Base-by-base conservation (phyloP, 2,113 vertebrate genomes). In the Narcine bancroftii region DNA sequence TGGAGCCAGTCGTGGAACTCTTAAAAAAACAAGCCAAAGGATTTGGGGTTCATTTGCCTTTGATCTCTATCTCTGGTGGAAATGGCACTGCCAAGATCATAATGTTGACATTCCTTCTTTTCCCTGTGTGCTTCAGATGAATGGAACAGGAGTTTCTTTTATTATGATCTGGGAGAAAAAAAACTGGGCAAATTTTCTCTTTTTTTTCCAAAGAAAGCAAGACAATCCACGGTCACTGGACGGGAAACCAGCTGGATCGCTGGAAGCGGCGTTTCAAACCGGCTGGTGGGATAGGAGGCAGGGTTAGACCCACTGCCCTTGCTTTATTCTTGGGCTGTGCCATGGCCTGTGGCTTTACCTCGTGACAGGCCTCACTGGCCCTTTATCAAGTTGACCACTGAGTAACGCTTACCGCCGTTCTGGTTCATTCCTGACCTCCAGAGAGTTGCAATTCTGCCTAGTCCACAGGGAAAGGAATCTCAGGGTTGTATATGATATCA, bases 1-100 rank as follows among this genome's bases (percentile, higher is more conserved):
- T 87, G 81, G 50, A 60, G 81, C n/a, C 81, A 39, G 81, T 87
- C 81, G n/a, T 45, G 15, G 81, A 60, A n/a, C 36, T 13, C 60
- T 87, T 53, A 19, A 56, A 21, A 53, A 53, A 83, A 47, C 53
- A 87, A 87, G 81, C 81, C 81, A 87, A 87, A 87, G 81, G 81
- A 56, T 87, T n/a, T 87, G 56, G 81, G 53, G 81, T 87, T 87
- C 81, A 36, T 87, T 87, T 87, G 53, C 21, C 33, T 36, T 60
- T 87, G 81, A 87, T 87, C 53, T 36, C 33, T 87, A 87, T 87
- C 81, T 60, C 81, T 36, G 53, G 17, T 87, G 53, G 53, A 60
- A 87, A n/a, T 60, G 33, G n/a, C 7, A 60, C 21, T 87, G 81
- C 81, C 81, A 87, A 87, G 81, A 56, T 63, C 53, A 60, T 36